Percentiles rank a stretch among this genome's conserved stretches.
phyloP scores from a whole-genome alignment of 2,888 invertebrate species.

The Caenorhabditis panamensis region DNA sequence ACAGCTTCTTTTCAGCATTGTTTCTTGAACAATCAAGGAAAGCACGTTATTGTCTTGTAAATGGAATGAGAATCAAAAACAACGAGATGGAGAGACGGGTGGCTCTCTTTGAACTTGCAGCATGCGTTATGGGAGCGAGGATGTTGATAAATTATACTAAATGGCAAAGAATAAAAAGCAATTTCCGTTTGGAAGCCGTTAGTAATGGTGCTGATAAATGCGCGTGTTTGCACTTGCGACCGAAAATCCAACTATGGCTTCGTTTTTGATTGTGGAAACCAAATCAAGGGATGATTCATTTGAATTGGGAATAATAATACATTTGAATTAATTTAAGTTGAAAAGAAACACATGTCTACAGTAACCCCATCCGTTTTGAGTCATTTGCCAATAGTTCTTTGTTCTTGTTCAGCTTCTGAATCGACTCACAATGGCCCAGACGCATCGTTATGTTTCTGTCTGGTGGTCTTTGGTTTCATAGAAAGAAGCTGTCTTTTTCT shows the following conservation, averaged over 20 bases:
- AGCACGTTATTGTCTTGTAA: not conserved
- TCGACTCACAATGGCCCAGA: slow-evolving; percentile 33
- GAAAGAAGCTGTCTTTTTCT: too few species aligned
- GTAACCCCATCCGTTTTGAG: not conserved
- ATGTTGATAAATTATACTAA: not conserved
- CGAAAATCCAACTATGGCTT: slow-evolving; percentile 22
- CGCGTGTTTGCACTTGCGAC: not conserved
- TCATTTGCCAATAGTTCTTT: not conserved
- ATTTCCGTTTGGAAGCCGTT: slow-evolving; percentile 38
- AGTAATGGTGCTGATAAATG: not conserved
- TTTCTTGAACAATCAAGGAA: slow-evolving; percentile 5
- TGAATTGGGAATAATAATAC: too few species aligned
- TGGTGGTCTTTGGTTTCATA: not conserved
- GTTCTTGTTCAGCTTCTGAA: not conserved
- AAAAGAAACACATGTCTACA: too few species aligned
- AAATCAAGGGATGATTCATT: not conserved
- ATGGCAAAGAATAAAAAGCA: not conserved
- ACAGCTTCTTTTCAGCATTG: slow-evolving; percentile 12
- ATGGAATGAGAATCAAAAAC: not conserved
- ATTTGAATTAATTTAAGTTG: too few species aligned
- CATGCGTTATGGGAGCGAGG: not conserved
- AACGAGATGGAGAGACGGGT: not conserved
- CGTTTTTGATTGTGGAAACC: not conserved
- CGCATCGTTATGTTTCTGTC: slow-evolving; percentile 30
- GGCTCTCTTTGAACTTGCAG: too few species aligned